Percentiles rank a stretch among this genome's conserved stretches.
Conservation (phyloP, 2,797 vertebrate species). For the Tachyglossus aculeatus region DNA sequence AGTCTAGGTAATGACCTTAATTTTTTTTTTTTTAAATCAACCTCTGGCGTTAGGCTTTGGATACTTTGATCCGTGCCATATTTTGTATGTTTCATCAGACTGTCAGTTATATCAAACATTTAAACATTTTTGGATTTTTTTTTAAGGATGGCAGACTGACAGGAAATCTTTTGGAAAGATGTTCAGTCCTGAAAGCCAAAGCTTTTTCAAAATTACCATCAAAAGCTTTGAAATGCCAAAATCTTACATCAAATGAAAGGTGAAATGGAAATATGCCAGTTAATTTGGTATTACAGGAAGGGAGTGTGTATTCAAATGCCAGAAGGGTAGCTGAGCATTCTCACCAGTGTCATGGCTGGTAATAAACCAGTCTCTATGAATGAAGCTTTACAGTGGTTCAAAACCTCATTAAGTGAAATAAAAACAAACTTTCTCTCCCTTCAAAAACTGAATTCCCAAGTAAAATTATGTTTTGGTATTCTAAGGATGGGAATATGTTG, state of each 20-base stretch:
- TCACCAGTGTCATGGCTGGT: neutral
- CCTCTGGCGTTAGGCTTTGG: too few relatives aligned
- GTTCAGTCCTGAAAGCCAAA: too few relatives aligned
- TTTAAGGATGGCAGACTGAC: too few relatives aligned
- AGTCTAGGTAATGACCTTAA: too few relatives aligned
- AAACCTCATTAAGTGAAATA: neutral
- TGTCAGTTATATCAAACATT: too few relatives aligned
- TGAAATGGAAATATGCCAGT: neutral
- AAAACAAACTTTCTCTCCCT: neutral
- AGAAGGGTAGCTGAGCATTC: neutral
- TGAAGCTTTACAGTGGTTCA: neutral
- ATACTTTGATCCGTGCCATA: too few relatives aligned
- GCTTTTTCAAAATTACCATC: neutral
- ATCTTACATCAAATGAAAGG: neutral
- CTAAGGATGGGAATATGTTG: too few relatives aligned
- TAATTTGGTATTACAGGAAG: neutral
- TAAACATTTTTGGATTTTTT: too few relatives aligned
- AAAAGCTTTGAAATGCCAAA: conserved; percentile 2
- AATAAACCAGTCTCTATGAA: neutral
- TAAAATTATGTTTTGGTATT: neutral
- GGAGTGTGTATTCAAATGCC: neutral
- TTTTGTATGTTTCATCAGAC: too few relatives aligned
- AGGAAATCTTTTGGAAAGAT: too few relatives aligned
- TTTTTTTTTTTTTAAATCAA: too few relatives aligned
- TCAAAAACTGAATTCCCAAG: neutral